Evolutionary conservation across 1,140 invertebrate genomes (phyloP).

Genomic region (Carposina sasakii): DNA sequence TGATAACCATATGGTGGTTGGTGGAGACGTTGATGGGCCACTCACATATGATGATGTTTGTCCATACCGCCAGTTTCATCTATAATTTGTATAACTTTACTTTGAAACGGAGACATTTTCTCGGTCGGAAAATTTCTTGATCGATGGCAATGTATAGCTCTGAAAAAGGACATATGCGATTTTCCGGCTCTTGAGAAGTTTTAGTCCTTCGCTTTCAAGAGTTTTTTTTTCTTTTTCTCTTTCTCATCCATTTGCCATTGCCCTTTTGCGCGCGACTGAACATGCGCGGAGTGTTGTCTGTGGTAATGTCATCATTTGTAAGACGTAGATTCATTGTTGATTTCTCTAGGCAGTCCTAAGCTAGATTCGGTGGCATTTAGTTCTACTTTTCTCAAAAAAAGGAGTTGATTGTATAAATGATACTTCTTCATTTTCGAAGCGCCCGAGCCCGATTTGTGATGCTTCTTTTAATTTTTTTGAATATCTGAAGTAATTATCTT

Average conservation of each 20-base stretch:
- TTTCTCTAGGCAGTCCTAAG: constrained; percentile 14
- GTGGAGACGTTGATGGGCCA: constrained; percentile 7
- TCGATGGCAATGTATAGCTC: constrained; percentile 8
- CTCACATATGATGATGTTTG: constrained; percentile 10
- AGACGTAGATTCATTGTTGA: constrained; percentile 15
- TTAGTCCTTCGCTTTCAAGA: no score
- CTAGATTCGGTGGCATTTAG: constrained; percentile 19
- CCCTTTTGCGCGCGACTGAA: constrained; percentile 17
- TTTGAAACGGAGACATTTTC: constrained; percentile 5
- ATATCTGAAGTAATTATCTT: constrained; percentile 10
- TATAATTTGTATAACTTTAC: constrained; percentile 11
- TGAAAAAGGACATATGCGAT: constrained; percentile 9
- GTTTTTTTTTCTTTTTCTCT: constrained; percentile 12
- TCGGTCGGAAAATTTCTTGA: constrained; percentile 3
- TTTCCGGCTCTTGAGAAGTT: constrained; percentile 9
- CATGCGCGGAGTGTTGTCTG: constrained; percentile 14
- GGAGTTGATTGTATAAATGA: no score
- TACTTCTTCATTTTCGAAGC: constrained; percentile 9
- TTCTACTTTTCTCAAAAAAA: constrained; percentile 20
- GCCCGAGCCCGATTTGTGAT: constrained; percentile 9
- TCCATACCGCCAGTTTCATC: constrained; percentile 8
- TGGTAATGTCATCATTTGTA: constrained; percentile 16
- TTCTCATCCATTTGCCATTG: constrained; percentile 21
- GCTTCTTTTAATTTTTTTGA: no score
- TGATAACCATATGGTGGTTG: constrained; percentile 9